Base-by-base conservation (phyloP, 2,113 vertebrate genomes). In the Corynorhinus townsendii region DNA sequence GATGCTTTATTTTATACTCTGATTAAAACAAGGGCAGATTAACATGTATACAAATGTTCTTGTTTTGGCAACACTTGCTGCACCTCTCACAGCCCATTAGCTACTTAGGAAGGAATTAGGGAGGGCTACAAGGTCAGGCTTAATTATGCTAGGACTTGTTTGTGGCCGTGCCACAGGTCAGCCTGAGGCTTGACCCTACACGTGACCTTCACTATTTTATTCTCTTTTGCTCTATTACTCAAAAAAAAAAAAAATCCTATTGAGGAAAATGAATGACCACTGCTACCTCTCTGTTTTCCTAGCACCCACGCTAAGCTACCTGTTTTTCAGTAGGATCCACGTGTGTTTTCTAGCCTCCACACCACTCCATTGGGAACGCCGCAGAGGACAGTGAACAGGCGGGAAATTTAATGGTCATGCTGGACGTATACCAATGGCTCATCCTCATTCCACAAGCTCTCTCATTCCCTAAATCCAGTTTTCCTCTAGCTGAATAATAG, bases 361-460 rank as follows among this genome's bases (percentile, higher is more conserved):
- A 16, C 45, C 66, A 11, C 20, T n/a, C 35, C 22, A 0, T 0
- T 7, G 38, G 64, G 52, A 56, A 15, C 9, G 2, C 76, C 10
- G n/a, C 12, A 52, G 86, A 40, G n/a, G 69, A 33, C 10, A 0
- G 0, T 0, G 30, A 49, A 6, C 54, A 72, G n/a, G n/a, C 22
- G 26, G 45, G 52, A 71, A 28, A 75, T 16, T 26, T 8, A 30
- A 7, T 5, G 30, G 11, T 8, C 22, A 8, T 4, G 33, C 52
- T 24, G 28, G 30, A 64, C 43, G 33, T 52, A 49, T 17, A 64
- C 7, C 35, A 9, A 6, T 1, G 45, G 14, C 24, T 73, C n/a
- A 17, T 22, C 64, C 35, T 33, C 35, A 1, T 69, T 81, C 79
- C 24, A 20, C 75, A 6, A 1, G 9, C 11, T 59, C 54, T 26